phyloP scores from a whole-genome alignment of 2,888 invertebrate species.

The Melanostoma scalare region DNA sequence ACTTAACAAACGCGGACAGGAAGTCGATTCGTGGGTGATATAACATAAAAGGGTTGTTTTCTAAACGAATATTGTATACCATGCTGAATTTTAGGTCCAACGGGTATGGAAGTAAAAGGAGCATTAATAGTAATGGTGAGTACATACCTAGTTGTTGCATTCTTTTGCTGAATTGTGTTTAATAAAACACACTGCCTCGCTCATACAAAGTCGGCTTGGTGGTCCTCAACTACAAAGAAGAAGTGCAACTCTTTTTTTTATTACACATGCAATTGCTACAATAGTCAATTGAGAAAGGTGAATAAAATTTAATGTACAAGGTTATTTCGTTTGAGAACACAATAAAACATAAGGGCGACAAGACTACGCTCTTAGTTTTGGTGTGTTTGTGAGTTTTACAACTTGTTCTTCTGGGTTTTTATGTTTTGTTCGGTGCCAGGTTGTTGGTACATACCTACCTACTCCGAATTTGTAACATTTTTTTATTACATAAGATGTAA shows the following conservation, averaged over 20 bases:
- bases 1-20: constrained; percentile 69
- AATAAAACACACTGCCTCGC: constrained; percentile 35
- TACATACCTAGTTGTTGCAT: constrained; percentile 24
- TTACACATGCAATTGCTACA: constrained; percentile 73
- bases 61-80: constrained; percentile 68
- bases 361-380: constrained; percentile 39
- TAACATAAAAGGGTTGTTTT: constrained; percentile 71
- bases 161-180: constrained; percentile 31
- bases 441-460: constrained; percentile 56
- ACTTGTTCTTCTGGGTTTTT: constrained; percentile 40
- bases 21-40: constrained; percentile 72
- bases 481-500: constrained; percentile 70
- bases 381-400: constrained; percentile 1
- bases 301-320: constrained; percentile 73
- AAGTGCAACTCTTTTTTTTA: constrained; percentile 69
- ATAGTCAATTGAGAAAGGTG: constrained; percentile 72
- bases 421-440: constrained; percentile 29
- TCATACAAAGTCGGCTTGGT: not conserved
- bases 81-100: constrained; percentile 55
- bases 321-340: constrained; percentile 73
- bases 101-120: constrained; percentile 9
- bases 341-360: constrained; percentile 71
- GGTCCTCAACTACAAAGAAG: constrained; percentile 66
- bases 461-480: constrained; percentile 73
- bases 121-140: constrained; percentile 5